A percentile compares a stretch with the other conserved stretches of the same genome.
Evolutionary conservation across 2,888 invertebrate species (phyloP).

Genomic region (Synanthedon tipuliformis): DNA sequence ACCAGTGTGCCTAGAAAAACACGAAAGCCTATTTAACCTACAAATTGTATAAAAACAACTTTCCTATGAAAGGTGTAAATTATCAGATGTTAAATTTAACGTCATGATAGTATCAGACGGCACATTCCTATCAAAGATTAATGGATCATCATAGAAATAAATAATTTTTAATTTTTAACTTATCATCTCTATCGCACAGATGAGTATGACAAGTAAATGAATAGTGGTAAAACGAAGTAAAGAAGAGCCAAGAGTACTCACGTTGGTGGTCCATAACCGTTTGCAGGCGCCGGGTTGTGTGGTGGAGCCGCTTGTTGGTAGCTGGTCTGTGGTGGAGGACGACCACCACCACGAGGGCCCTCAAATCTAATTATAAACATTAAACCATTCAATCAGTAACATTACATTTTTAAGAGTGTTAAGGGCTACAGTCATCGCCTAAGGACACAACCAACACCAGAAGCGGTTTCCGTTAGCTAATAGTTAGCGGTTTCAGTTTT

Average conservation of each 20-base stretch:
- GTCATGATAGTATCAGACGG: constrained; percentile 66
- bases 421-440: too few relatives aligned
- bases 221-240: not conserved
- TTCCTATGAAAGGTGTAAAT: not conserved
- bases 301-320: constrained; percentile 41
- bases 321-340: constrained; percentile 30
- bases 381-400: not conserved
- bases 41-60: not conserved
- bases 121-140: constrained; percentile 64
- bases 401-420: too few relatives aligned
- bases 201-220: too few relatives aligned
- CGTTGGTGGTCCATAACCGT: constrained; percentile 51
- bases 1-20: constrained; percentile 41
- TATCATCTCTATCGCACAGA: not conserved
- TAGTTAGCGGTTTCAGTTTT: too few relatives aligned
- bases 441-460: too few relatives aligned
- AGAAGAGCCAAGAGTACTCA: constrained; percentile 19
- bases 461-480: too few relatives aligned
- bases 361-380: constrained; percentile 33
- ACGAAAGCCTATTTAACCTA: not conserved
- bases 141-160: constrained; percentile 45
- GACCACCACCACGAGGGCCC: constrained; percentile 39
- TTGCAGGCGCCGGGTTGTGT: constrained; percentile 30
- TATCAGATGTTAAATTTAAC: constrained; percentile 38
- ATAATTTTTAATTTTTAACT: not conserved